Conservation (phyloP, 2,888 invertebrate species). For the Rhaphigaster nebulosa region DNA sequence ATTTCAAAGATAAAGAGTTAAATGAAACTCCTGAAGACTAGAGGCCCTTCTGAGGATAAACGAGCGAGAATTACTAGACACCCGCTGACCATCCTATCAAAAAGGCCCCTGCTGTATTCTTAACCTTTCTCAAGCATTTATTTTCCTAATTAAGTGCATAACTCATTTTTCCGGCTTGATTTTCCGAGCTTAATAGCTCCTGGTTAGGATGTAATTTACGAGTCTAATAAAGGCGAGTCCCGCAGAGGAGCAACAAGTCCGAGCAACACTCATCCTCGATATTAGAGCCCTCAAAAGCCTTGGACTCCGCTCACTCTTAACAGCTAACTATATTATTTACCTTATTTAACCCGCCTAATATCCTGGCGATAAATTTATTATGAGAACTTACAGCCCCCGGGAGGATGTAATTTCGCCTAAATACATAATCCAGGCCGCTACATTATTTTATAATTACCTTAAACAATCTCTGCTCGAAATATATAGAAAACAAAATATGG, state of each 20-base stretch:
- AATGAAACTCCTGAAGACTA: not conserved
- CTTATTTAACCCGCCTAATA: conserved; percentile 11
- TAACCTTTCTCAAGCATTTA: not conserved
- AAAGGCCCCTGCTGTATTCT: not conserved
- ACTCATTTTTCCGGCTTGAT: conserved; percentile 22
- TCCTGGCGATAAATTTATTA: conserved; percentile 11
- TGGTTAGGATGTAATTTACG: not conserved
- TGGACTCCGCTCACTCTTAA: not conserved
- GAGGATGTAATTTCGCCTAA: not conserved
- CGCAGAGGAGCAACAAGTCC: not conserved
- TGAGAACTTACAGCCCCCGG: not conserved
- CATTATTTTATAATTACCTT: conserved; percentile 9
- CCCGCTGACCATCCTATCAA: not conserved
- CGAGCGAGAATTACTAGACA: not conserved
- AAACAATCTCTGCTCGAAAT: not conserved
- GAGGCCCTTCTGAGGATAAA: not conserved
- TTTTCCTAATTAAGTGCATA: conserved; percentile 22
- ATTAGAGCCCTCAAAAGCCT: not conserved
- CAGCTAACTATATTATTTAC: conserved; percentile 5
- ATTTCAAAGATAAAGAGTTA: not conserved
- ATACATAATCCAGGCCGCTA: not conserved
- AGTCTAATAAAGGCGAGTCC: not conserved
- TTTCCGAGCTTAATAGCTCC: conserved; percentile 1
- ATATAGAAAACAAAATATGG: not conserved
- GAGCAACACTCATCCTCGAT: not conserved